Evolutionary conservation across 1,140 invertebrate genomes (phyloP), one percentile per base, ranked within the genome.

Genomic region (Dysdera silvatica): DNA sequence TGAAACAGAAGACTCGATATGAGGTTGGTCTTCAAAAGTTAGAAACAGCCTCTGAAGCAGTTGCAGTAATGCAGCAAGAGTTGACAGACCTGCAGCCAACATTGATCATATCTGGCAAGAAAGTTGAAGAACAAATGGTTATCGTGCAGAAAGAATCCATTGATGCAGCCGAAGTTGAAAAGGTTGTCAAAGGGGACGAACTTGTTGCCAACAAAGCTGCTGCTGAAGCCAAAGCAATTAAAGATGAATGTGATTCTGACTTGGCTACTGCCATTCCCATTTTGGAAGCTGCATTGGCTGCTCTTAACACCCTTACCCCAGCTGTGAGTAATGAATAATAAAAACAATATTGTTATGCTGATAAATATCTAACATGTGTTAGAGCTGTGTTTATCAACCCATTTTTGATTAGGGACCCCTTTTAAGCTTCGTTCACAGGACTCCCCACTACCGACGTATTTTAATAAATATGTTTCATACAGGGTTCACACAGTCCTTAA

Each of bases 131-230:
- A 66, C 81, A 95, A 4, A 95, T 95, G 91, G 87, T 92, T 14
- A 89, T 92, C 77, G 97, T 98, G 61, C 95, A 98, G 73, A 88
- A 96, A 72, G 95, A 99, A 69, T 98, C 95, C 0, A 87, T 97
- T 0, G 86, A 95, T 67, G 95, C 97, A 0, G 95, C 98, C 77
- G 90, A 90, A 12, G 91, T 93, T 70, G 96, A 96, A 75, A 60
- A 58, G 28, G 93, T 97, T 79, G 87, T 91, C 70, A 92, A 89
- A 0, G 92, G 92, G 0, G 94, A 97, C 76, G 92, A 97, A 79
- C 91, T 91, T 2, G 80, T 96, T 12, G 94, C 95, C 0, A 98
- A 98, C 75, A 91, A 95, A 76, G 93, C 94, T 2, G 95, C 95
- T 0, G 94, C 93, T 0, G 90, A 88, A 5, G 91, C 95, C 0